A percentile compares a stretch with the other conserved stretches of the same genome.
phyloP scores from a whole-genome alignment of 2,113 vertebrate genomes.

The Bombycilla garrulus region DNA sequence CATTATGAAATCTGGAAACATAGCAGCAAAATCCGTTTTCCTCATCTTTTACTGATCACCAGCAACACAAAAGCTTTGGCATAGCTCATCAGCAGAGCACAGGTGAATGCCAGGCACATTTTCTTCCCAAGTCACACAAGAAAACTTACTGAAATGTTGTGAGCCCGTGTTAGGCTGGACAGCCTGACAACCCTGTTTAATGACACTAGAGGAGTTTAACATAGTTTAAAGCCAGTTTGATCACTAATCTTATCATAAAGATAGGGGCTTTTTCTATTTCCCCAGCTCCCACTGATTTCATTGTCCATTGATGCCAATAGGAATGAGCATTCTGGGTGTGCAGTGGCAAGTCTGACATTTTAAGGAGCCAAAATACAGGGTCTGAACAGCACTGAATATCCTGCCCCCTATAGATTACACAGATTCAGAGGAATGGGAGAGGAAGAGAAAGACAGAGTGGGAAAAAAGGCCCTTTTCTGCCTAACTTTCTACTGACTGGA shows the following conservation, averaged over 20 bases:
- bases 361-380: not conserved
- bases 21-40: conserved; percentile 15
- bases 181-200: not conserved
- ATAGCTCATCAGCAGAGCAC: not conserved
- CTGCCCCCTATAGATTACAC: not conserved
- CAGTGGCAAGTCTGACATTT: conserved; percentile 23
- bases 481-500: not conserved
- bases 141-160: not conserved
- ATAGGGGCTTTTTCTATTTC: not conserved
- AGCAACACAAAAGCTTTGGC: not conserved
- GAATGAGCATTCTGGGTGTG: not conserved
- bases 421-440: not conserved
- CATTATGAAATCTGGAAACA: not conserved
- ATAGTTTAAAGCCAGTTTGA: conserved; percentile 3
- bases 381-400: not conserved
- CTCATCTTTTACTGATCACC: not conserved
- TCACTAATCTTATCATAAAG: not conserved
- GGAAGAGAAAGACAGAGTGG: not conserved
- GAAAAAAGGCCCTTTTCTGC: not conserved
- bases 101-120: not conserved
- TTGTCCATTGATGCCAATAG: conserved; percentile 2
- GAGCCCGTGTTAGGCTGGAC: not conserved
- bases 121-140: not conserved
- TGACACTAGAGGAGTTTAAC: not conserved
- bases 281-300: not conserved